Evolutionary conservation across 1,140 invertebrate genomes (phyloP).

Genomic region (Lamellibrachia luymesi): DNA sequence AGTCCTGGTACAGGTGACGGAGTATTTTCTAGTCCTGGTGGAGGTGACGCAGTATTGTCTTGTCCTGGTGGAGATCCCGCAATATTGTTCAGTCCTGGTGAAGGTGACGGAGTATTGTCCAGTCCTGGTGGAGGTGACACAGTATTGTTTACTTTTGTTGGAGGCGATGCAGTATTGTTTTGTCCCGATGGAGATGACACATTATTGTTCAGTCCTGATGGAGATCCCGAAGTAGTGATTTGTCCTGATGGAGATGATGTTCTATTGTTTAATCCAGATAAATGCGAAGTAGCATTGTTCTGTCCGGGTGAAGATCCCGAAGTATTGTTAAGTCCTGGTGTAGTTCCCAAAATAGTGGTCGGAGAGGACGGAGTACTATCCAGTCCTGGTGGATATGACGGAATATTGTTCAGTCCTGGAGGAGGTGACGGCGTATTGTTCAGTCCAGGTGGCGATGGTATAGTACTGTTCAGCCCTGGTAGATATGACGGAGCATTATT

Average conservation of each 20-base stretch:
- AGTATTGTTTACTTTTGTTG: background rate
- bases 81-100: background rate
- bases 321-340: background rate
- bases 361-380: background rate
- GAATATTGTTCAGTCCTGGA: background rate
- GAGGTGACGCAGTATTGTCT: background rate
- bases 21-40: background rate
- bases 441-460: background rate
- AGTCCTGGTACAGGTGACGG: background rate
- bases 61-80: background rate
- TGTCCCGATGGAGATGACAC: background rate
- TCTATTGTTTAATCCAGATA: background rate
- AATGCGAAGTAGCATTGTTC: background rate
- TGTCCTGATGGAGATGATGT: background rate
- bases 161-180: background rate
- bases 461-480: background rate
- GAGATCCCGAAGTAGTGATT: background rate
- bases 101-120: background rate
- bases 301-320: background rate
- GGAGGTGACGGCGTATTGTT: background rate
- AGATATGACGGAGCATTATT: background rate
- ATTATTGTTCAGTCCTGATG: background rate
- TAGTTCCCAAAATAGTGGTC: too few species aligned
- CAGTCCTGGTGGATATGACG: background rate
- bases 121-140: background rate